Evolutionary conservation across 2,113 vertebrate genomes (phyloP).

Genomic region (Naja naja): DNA sequence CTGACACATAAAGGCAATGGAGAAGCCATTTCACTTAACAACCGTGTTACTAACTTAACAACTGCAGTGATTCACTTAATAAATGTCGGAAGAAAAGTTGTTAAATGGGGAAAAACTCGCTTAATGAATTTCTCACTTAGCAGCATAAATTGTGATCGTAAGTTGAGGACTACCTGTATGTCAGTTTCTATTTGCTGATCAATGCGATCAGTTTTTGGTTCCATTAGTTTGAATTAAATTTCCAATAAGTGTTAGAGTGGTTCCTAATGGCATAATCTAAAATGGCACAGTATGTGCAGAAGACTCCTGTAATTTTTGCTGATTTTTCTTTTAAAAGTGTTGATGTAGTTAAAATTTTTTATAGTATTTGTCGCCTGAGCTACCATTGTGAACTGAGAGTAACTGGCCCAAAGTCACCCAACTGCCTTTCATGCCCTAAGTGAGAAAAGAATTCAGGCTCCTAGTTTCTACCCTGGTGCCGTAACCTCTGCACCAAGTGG

Average conservation of each 20-base stretch:
- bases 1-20: no score
- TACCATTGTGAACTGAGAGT: not conserved
- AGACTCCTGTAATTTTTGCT: not conserved
- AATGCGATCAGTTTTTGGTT: not conserved
- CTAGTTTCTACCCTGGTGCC: not conserved
- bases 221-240: not conserved
- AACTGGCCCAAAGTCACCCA: not conserved
- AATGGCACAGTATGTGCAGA: not conserved
- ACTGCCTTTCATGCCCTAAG: not conserved
- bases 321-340: not conserved
- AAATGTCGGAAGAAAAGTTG: no score
- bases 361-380: not conserved
- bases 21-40: no score
- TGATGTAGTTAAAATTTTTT: not conserved
- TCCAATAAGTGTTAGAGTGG: not conserved
- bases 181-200: not conserved
- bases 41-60: no score
- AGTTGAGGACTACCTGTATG: not conserved
- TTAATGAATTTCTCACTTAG: no score
- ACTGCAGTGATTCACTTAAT: no score
- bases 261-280: not conserved
- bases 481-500: not conserved
- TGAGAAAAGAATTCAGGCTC: not conserved
- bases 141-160: no score
- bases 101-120: no score